A percentile compares a stretch with the other conserved stretches of the same genome.
phyloP scores from a whole-genome alignment of 2,113 vertebrate genomes.

The Melanerpes aurifrons region DNA sequence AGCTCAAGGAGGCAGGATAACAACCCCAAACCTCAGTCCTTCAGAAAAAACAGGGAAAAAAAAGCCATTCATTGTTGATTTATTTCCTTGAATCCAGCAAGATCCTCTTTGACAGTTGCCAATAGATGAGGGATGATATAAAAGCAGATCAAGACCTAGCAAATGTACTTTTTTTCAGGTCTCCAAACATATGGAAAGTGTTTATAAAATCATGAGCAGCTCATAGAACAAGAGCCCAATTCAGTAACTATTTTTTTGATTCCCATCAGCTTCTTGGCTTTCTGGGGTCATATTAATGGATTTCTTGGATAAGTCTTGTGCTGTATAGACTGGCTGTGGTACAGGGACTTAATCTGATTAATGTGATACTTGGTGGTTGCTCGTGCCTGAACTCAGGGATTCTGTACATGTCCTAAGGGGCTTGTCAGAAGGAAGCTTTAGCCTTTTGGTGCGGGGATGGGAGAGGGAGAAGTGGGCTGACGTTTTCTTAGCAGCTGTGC shows the following conservation, averaged over 20 bases:
- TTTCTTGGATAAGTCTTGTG: neutral
- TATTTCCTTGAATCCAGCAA: neutral
- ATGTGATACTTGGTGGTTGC: neutral
- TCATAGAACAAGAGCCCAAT: neutral
- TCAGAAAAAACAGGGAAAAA: neutral
- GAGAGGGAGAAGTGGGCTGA: neutral
- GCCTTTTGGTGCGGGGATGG: neutral
- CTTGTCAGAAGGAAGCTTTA: neutral
- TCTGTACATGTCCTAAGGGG: neutral
- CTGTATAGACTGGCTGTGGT: neutral
- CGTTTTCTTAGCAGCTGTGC: neutral
- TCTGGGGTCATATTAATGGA: neutral
- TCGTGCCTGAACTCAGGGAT: neutral
- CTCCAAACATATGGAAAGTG: neutral
- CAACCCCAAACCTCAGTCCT: neutral
- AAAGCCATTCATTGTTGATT: neutral
- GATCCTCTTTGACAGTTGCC: neutral
- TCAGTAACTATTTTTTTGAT: neutral
- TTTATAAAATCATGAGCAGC: neutral
- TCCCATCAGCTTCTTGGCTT: neutral
- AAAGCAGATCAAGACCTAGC: neutral
- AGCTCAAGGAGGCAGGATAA: neutral
- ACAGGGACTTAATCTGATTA: neutral
- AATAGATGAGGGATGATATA: neutral
- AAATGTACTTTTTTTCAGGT: neutral